A percentile compares a stretch with the other conserved stretches of the same genome.
phyloP scores from a whole-genome alignment of 2,113 vertebrate species.

The Isurus oxyrinchus region DNA sequence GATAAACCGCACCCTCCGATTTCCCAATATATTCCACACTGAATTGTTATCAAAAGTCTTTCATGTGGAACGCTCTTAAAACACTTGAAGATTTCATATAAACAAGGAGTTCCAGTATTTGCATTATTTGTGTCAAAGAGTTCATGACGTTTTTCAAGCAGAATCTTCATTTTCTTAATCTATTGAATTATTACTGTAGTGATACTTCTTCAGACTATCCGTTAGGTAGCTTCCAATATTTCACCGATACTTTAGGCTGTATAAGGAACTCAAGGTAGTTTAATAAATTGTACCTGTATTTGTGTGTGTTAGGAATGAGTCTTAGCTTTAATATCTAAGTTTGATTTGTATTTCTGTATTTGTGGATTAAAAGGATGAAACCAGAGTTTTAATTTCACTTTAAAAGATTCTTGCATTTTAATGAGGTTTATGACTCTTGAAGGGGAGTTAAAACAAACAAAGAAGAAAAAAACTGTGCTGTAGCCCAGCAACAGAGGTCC shows the following conservation, averaged over 20 bases:
- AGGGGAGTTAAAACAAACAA: no score
- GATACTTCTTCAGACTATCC: neutral
- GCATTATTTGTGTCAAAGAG: neutral
- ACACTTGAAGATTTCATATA: neutral
- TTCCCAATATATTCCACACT: neutral
- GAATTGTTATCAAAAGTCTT: neutral
- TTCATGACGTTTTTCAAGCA: neutral
- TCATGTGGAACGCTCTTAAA: neutral
- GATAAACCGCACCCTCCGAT: neutral
- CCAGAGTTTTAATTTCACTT: no score
- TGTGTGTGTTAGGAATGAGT: no score
- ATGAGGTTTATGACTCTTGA: no score
- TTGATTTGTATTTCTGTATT: no score
- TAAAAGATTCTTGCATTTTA: no score
- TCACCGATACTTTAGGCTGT: neutral
- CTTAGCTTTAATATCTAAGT: no score
- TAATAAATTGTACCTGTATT: no score
- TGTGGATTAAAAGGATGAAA: no score
- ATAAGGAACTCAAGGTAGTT: no score
- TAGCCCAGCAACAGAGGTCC: no score
- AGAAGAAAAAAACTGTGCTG: no score
- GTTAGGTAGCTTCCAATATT: neutral
- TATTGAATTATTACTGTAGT: neutral
- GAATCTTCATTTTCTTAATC: neutral
- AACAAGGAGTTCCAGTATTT: neutral